These are phyloP conservation scores for Epinephelus cyanopodus DNA, from an alignment of 2,113 vertebrate genomes.

Conservation along the genomic window DNA sequence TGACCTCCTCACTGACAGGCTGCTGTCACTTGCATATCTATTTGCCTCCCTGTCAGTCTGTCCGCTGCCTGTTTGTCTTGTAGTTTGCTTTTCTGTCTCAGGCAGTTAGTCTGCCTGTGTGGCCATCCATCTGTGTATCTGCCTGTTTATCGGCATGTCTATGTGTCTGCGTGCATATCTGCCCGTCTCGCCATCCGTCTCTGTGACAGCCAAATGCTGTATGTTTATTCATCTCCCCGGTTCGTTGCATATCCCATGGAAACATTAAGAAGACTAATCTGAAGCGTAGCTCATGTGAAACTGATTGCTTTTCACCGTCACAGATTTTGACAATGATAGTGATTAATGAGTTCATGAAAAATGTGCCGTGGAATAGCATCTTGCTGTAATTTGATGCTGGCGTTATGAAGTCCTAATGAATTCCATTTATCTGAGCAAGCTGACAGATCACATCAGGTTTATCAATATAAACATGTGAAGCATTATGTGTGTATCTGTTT, in stretches of 20 bases:
- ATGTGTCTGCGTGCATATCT: conserved; percentile 28
- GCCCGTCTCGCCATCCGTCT: conserved; percentile 28
- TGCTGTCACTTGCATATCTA: conserved; percentile 31
- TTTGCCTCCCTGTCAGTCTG: conserved; percentile 26
- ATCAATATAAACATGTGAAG: conserved; percentile 24
- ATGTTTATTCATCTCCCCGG: conserved; percentile 15
- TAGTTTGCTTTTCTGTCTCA: conserved; percentile 43
- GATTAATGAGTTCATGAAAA: conserved; percentile 55
- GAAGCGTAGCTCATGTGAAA: conserved; percentile 56
- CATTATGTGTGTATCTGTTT: conserved; percentile 1
- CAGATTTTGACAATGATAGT: conserved; percentile 64
- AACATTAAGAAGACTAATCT: conserved; percentile 67
- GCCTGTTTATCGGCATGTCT: conserved; percentile 38
- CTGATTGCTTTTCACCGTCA: conserved; percentile 57
- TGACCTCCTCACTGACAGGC: conserved; percentile 32
- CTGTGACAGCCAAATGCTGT: conserved; percentile 37
- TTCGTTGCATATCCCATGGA: conserved; percentile 15
- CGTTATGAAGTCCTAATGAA: conserved; percentile 56
- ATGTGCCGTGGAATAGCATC: conserved; percentile 11
- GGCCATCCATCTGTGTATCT: conserved; percentile 50
- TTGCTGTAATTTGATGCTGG: conserved; percentile 35
- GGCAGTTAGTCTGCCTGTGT: conserved; percentile 34
- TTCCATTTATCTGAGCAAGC: conserved; percentile 47
- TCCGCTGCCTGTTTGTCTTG: conserved; percentile 32
- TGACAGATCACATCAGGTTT: conserved; percentile 19